phyloP scores from a whole-genome alignment of 2,113 vertebrate species.

The Callocephalon fimbriatum region DNA sequence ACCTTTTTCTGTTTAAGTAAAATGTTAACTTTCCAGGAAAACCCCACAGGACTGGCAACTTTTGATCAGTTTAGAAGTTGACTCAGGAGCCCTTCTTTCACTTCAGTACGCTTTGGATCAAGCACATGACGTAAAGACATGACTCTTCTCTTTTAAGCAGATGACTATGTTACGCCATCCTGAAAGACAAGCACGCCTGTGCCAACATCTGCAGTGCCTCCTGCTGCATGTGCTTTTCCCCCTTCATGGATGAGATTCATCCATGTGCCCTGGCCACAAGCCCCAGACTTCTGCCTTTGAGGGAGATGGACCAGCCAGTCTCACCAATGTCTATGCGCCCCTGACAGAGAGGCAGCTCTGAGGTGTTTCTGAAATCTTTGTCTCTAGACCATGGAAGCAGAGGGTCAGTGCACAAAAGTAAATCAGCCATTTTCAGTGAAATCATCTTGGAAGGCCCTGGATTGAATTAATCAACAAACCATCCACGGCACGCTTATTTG shows the following conservation, averaged over 20 bases:
- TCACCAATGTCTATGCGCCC: accelerated
- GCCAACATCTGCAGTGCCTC: background rate
- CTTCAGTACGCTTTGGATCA: background rate
- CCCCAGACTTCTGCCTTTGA: background rate
- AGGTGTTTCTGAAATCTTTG: background rate
- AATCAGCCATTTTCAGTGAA: background rate
- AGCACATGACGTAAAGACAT: background rate
- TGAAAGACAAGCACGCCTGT: background rate
- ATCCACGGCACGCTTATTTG: accelerated
- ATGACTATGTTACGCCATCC: background rate
- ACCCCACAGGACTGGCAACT: background rate
- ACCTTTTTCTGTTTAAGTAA: background rate
- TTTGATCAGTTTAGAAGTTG: background rate
- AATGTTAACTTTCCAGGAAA: background rate
- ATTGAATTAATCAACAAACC: background rate
- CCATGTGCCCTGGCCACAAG: accelerated
- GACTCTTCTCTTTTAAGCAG: background rate
- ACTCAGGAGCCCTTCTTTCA: background rate
- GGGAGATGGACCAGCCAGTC: background rate
- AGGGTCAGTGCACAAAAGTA: background rate
- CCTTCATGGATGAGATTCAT: too few species aligned
- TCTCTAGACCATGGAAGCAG: background rate
- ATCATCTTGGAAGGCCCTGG: background rate
- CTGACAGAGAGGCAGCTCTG: accelerated
- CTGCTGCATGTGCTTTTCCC: background rate